Percentiles rank a stretch among this genome's conserved stretches.
Conservation (phyloP, 2,113 vertebrate genomes). For the Istiophorus platypterus region DNA sequence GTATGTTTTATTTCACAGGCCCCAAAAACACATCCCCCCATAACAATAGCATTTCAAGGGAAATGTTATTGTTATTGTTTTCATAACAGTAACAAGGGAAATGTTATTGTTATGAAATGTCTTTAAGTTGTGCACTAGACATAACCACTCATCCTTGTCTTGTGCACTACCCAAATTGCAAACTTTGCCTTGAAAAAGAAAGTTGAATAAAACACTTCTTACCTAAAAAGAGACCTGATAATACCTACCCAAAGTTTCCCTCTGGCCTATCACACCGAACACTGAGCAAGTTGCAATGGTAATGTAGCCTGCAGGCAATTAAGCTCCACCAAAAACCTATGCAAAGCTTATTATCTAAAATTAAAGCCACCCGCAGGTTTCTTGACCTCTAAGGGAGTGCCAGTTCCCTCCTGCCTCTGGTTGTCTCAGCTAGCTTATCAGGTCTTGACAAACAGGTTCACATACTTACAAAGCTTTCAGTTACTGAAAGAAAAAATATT, state of each 20-base stretch:
- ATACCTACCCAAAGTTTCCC: slow-evolving; percentile 9
- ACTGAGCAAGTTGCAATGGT: slow-evolving; percentile 7
- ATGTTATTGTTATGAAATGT: too few relatives aligned
- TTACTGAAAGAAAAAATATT: slow-evolving; percentile 1
- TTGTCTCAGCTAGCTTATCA: slow-evolving; percentile 14
- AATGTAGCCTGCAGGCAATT: slow-evolving; percentile 10
- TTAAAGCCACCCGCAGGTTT: slow-evolving; percentile 10
- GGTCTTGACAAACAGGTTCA: slow-evolving; percentile 10
- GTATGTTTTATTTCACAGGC: slow-evolving; percentile 33
- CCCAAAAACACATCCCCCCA: slow-evolving; percentile 21
- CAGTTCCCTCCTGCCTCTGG: not conserved
- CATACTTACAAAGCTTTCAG: not conserved
- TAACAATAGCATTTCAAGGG: slow-evolving; percentile 41
- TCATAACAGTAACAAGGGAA: too few relatives aligned
- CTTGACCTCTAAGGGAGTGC: slow-evolving; percentile 6
- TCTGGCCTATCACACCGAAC: slow-evolving; percentile 4
- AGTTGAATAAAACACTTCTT: slow-evolving; percentile 19
- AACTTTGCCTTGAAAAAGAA: slow-evolving; percentile 32
- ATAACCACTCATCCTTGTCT: slow-evolving; percentile 33
- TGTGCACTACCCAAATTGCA: slow-evolving; percentile 12
- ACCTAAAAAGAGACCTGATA: slow-evolving; percentile 19
- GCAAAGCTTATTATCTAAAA: slow-evolving; percentile 29
- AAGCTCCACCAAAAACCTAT: slow-evolving; percentile 12
- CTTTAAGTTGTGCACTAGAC: slow-evolving; percentile 24
- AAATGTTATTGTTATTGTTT: too few relatives aligned